phyloP scores from a whole-genome alignment of 1,140 invertebrate species.

The Trichonephila inaurata region DNA sequence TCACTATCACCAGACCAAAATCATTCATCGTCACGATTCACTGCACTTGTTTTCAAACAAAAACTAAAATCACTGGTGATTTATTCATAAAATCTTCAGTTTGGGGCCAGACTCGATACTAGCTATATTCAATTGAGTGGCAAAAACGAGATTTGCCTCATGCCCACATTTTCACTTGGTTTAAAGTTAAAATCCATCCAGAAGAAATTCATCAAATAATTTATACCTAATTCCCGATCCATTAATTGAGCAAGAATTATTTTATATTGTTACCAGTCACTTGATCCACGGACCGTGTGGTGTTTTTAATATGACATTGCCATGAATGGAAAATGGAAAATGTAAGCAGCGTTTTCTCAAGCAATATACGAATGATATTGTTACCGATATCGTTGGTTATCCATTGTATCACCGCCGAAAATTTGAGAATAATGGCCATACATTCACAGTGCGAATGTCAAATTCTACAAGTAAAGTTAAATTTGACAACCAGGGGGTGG shows the following conservation, averaged over 20 bases:
- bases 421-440: too few relatives aligned
- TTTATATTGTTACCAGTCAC: not conserved
- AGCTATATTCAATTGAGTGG: not conserved
- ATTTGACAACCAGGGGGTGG: too few relatives aligned
- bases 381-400: too few relatives aligned
- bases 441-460: too few relatives aligned
- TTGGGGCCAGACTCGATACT: not conserved
- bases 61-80: not conserved
- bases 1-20: slow-evolving; percentile 78
- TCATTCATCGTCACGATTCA: slow-evolving; percentile 25
- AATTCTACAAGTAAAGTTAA: too few relatives aligned
- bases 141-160: too few relatives aligned
- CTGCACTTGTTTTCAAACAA: too few relatives aligned
- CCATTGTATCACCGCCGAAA: too few relatives aligned
- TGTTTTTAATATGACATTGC: not conserved
- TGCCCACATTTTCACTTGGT: not conserved
- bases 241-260: not conserved
- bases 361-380: too few relatives aligned
- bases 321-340: not conserved
- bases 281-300: not conserved
- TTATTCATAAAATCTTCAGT: not conserved
- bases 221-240: not conserved
- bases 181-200: not conserved
- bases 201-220: not conserved
- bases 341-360: too few relatives aligned